Percentiles rank a stretch among this genome's conserved stretches.
phyloP scores from a whole-genome alignment of 1,140 invertebrate species.

The Drosophila hydei region DNA sequence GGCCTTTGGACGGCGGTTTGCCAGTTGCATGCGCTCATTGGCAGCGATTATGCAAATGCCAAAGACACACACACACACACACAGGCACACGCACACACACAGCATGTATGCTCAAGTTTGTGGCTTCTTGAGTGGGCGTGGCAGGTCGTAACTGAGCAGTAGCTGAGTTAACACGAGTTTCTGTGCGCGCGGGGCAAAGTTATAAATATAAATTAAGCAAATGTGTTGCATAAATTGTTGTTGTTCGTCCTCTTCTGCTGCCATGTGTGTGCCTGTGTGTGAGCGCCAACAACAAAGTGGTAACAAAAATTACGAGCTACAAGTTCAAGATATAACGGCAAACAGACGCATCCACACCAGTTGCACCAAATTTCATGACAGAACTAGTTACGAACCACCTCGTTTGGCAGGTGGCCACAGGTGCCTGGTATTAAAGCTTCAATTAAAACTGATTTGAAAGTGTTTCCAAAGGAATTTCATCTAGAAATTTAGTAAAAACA shows the following conservation, averaged over 20 bases:
- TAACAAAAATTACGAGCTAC: slow-evolving; percentile 70
- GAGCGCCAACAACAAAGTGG: slow-evolving; percentile 53
- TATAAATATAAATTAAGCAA: slow-evolving; percentile 82
- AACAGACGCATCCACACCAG: slow-evolving; percentile 13
- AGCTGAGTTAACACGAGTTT: slow-evolving; percentile 34
- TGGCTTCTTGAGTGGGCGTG: background rate
- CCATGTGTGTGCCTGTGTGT: slow-evolving; percentile 7
- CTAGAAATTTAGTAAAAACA: too few relatives aligned
- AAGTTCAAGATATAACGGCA: slow-evolving; percentile 46
- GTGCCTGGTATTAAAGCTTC: too few relatives aligned
- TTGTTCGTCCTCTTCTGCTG: slow-evolving; percentile 41
- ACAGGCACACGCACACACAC: slow-evolving; percentile 6
- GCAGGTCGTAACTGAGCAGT: slow-evolving; percentile 9
- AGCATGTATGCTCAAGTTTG: background rate
- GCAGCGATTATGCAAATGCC: slow-evolving; percentile 73
- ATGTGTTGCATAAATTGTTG: slow-evolving; percentile 80
- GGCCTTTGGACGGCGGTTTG: slow-evolving; percentile 6
- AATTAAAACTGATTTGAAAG: too few relatives aligned
- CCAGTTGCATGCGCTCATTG: slow-evolving; percentile 43
- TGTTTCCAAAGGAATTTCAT: too few relatives aligned
- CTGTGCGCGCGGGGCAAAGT: slow-evolving; percentile 52
- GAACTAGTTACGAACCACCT: background rate
- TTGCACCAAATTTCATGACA: slow-evolving; percentile 7
- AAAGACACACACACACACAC: slow-evolving; percentile 25
- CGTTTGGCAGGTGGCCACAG: too few relatives aligned